Evolutionary conservation across 1,140 invertebrate species (phyloP), one percentile per base, ranked within the genome.

Genomic region (Musca vetustissima): DNA sequence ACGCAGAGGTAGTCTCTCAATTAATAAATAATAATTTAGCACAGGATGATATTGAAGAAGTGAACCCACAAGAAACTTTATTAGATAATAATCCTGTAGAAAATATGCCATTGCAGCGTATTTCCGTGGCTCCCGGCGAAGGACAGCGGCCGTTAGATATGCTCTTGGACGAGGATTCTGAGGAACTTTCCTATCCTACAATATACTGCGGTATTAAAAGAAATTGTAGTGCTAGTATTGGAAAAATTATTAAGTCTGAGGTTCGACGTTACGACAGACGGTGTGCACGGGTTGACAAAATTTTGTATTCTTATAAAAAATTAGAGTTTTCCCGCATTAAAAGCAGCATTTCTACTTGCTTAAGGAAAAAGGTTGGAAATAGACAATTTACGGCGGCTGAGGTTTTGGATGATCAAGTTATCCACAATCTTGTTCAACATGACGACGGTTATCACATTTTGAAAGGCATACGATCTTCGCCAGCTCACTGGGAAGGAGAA

Each of bases 401-500:
- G 24, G 13, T 55, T n/a, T 19, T 71, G 14, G 21, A 71, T 64
- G 66, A 64, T 0, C 15, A 32, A 19, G 64, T 52, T 24, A 24
- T 68, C 1, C 25, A 49, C n/a, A 64, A 67, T 43, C 22, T 72
- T 48, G 71, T 75, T 11, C 59, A 69, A 55, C 59, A 70, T 48
- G 59, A 71, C 50, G 73, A 71, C 15, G 69, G 73, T 19, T 74
- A 66, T 53, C 53, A 69, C 66, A 67, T 76, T 50, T 67, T 73
- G 32, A 15, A 72, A 72, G 25, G 49, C 15, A 65, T 70, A 55
- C 25, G 67, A 25, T 69, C 70, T 50, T 70, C 70, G 14, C 71
- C 75, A n/a, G 68, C 72, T 49, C 73, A 69, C 72, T 75, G 72
- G 72, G 47, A 72, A 70, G 9, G 52, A 67, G 53, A 67, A n/a